These are phyloP conservation scores for Octomys mimax DNA, from an alignment of 2,797 vertebrate genomes.

Conservation along the genomic window DNA sequence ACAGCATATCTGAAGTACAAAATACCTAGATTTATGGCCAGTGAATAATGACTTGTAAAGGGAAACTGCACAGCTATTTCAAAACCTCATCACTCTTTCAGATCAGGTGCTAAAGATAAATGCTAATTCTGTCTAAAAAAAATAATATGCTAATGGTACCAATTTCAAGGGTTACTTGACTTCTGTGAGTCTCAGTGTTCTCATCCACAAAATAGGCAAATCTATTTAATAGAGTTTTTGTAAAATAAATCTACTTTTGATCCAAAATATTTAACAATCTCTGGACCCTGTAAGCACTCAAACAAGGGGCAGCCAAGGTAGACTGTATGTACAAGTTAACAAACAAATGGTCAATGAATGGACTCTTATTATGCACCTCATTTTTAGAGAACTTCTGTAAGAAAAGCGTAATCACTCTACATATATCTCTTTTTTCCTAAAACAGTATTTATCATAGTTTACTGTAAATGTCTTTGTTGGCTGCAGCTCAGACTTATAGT, in stretches of 20 bases:
- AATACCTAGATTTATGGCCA: neutral
- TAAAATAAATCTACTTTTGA: neutral
- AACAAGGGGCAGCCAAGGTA: neutral
- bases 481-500: neutral
- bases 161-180: neutral
- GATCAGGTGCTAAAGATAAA: neutral
- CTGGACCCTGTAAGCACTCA: neutral
- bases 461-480: neutral
- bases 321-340: neutral
- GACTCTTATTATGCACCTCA: neutral
- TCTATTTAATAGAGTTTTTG: neutral
- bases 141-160: slow-evolving; percentile 9
- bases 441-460: neutral
- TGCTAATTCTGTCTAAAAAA: neutral
- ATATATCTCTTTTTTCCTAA: neutral
- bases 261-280: neutral
- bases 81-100: slow-evolving; percentile 11
- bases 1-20: slow-evolving; percentile 45
- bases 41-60: neutral
- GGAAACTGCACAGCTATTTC: slow-evolving; percentile 1
- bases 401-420: neutral
- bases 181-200: neutral
- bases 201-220: neutral
- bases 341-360: neutral
- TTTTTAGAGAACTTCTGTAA: slow-evolving; percentile 37